Evolutionary conservation across 2,113 vertebrate genomes (phyloP).

Genomic region (Sturnira hondurensis): DNA sequence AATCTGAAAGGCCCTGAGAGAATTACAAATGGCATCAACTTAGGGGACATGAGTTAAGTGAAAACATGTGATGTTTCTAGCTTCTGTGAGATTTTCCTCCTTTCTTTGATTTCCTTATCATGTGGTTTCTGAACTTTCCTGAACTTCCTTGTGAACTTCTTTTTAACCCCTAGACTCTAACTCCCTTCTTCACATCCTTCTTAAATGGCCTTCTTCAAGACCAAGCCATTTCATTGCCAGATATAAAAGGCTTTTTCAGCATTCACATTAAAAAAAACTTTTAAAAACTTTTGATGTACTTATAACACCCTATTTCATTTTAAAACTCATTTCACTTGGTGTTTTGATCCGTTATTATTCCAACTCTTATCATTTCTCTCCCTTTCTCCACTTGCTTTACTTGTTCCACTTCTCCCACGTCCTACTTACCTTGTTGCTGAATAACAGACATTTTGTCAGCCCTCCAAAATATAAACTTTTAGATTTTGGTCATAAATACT

Average conservation of each 20-base stretch:
- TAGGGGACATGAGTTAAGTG: not conserved
- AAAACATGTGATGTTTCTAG: not conserved
- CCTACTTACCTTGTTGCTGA: not conserved
- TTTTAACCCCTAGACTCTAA: not conserved
- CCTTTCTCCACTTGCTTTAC: not conserved
- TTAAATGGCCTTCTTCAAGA: not conserved
- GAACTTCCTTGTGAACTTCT: not conserved
- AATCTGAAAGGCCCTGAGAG: not conserved
- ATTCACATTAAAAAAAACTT: not conserved
- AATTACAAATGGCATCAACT: not conserved
- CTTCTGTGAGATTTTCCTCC: not conserved
- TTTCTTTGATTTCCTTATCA: not conserved
- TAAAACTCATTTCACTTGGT: not conserved
- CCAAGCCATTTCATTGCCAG: not conserved
- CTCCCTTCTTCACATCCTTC: not conserved
- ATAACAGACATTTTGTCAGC: not conserved
- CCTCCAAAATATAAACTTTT: not conserved
- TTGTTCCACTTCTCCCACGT: not conserved
- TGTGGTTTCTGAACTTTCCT: not conserved
- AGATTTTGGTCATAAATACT: not conserved
- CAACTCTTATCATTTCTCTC: not conserved
- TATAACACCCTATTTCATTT: not conserved
- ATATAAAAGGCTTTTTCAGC: not conserved
- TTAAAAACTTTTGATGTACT: not conserved
- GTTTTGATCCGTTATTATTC: not conserved